A percentile compares a stretch with the other conserved stretches of the same genome.
phyloP scores from a whole-genome alignment of 2,888 invertebrate genomes.

The Nasonia oneida region DNA sequence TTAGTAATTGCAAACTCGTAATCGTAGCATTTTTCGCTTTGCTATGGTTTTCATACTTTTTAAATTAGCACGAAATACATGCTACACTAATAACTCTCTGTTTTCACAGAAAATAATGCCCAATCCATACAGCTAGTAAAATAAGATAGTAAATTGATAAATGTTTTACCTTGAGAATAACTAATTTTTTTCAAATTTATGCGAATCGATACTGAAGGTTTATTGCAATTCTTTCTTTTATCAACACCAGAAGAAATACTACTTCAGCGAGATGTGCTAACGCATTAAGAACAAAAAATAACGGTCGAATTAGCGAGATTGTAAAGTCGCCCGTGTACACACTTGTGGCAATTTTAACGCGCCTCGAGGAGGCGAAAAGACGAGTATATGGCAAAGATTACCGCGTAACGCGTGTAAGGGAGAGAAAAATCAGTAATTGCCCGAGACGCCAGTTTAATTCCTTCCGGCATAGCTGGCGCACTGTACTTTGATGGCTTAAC shows the following conservation, averaged over 20 bases:
- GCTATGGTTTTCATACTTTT: too few species aligned
- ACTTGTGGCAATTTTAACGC: conserved; percentile 7
- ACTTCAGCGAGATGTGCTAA: background rate
- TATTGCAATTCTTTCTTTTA: too few species aligned
- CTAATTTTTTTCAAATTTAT: too few species aligned
- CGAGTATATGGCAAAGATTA: background rate
- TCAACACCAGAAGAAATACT: background rate
- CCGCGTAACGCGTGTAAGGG: background rate
- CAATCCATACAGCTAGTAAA: too few species aligned
- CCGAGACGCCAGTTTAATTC: conserved; percentile 48
- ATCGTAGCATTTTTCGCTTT: too few species aligned
- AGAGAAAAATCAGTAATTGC: conserved; percentile 55
- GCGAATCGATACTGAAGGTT: too few species aligned
- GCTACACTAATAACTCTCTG: too few species aligned
- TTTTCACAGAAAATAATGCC: too few species aligned
- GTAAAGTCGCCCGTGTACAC: background rate
- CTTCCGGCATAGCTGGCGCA: conserved; percentile 47
- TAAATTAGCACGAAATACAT: too few species aligned
- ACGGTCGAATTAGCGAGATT: conserved; percentile 44
- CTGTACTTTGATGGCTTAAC: conserved; percentile 35
- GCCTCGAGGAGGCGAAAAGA: background rate
- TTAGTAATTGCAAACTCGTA: too few species aligned
- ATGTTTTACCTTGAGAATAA: too few species aligned
- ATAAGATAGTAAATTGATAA: too few species aligned
- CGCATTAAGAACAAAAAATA: background rate